Base-by-base conservation (phyloP, 2,888 invertebrate genomes). In the Allolobophora icterica region DNA sequence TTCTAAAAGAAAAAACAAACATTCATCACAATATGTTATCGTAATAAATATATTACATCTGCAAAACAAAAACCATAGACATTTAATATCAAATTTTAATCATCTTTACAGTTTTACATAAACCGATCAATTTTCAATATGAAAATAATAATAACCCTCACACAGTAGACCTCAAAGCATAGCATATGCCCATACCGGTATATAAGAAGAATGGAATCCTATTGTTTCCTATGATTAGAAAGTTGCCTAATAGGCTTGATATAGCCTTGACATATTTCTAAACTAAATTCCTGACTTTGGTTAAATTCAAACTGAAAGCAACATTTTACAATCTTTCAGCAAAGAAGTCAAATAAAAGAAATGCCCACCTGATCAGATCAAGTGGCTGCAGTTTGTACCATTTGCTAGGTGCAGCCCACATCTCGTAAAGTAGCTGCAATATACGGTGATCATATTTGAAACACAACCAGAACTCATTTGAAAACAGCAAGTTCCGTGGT, bases 381-480 rank as follows among this genome's bases (percentile, higher is more conserved):
- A 99, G 96, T 0, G 99, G 99, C 94, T 99, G 99, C 92, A 97
- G 97, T 94, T 98, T 98, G 95, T 97, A 98, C 97, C 98, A 98
- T 94, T 97, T 97, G 19, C 96, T 96, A 0, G 98, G 98, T 92
- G 97, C 96, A 0, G 98, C 98, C 99, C 99, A 99, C 95, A 98
- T 97, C 92, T 97, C 96, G 95, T 98, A 98, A 5, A 99, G 96
- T 15, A 98, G 95, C 97, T 98, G 94, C n/a, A 92, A 91, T 5
- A 52, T 83, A 89, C 6, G 21, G 8, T 21, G 24, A 42, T 89
- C 35, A 40, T 11, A 38, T 21, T 17, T 40, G 19, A 89, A 40
- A 21, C 19, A 15, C 52, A 52, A 1, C 2, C 24, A 52, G 52
- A 24, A 52, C 21, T 52, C 52, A 52, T 52, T 52, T 24, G 1